Base-by-base conservation (phyloP, 2,113 vertebrate genomes). In the Campylomormyrus numenius region DNA sequence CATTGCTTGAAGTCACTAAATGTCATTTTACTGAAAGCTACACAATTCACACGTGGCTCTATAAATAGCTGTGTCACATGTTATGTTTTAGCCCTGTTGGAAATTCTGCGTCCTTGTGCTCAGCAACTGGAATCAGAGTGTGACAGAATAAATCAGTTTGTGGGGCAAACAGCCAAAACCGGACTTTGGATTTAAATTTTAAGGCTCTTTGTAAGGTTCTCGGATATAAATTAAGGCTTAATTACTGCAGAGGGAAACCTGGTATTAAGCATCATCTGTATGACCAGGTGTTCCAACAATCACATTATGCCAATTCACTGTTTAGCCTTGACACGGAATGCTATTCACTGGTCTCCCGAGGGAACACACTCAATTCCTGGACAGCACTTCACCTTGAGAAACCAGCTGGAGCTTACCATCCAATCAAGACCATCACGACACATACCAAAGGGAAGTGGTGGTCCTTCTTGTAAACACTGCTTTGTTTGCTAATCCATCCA, bases 261-360 rank as follows among this genome's bases (percentile, higher is more conserved):
- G 70, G 15, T 77, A 77, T 39, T 77, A 77, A 77, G 35, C n/a
- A 10, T 66, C 70, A 39, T 48, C 48, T 46, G 45, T n/a, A 10
- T 46, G 24, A n/a, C 21, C 80, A 45, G 39, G 39, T 84, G 45
- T 46, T 84, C 80, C 24, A 84, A 42, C 35, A 46, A 85, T 85
- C 84, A 85, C 46, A 85, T 48, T n/a, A 85, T 48, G 84, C 45
- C 48, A 85, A 85, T 85, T 85, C 45, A 46, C 24, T n/a, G 84
- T n/a, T 85, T 31, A 83, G 48, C 52, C 70, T 53, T 39, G 27
- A 52, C 48, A 83, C 10, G 7, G 48, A 11, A 89, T 6, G 11
- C 46, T 52, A 15, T 50, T 39, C 49, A 46, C 8, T 35, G 17
- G 6, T 13, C 48, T 13, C 48, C 31, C 62, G 19, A 5, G 49